Evolutionary conservation across 2,797 vertebrate species (phyloP), one percentile per base, ranked within the genome.

Genomic region (Periophthalmus magnuspinnatus): DNA sequence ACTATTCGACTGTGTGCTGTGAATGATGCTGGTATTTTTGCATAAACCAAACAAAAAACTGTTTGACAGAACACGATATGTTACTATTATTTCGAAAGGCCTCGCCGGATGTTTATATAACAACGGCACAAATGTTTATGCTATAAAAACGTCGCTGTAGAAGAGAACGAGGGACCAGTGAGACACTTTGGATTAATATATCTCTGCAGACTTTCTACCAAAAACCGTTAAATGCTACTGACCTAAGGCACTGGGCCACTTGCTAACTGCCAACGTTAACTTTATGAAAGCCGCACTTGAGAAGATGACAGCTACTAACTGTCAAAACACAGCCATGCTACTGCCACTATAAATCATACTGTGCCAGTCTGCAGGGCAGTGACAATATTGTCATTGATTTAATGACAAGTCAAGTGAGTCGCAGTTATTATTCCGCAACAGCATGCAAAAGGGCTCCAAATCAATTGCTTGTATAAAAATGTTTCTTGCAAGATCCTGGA

Each of bases 51-150:
- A 38, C 9, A 38, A 38, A 38, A 38, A 10, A 2, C 11, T 14
- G 11, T 14, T 17, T 6, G 17, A 19, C 47, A 50, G 5, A 52
- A 6, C 48, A n/a, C 5, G 16, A 6, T n/a, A 24, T 28, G 58
- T 33, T 21, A 2, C 3, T 61, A 6, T 81, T 75, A 71, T n/a
- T 84, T 79, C 76, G 73, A 84, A 81, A 50, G 8, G 1, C 1
- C 0, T 7, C 0, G 55, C 59, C 75, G 78, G 87, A 87, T 59
- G 13, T 41, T 6, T 57, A 13, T 32, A 16, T 16, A 28, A 32
- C 3, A 32, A 32, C 5, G 2, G 22, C 13, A 32, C 32, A 14
- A 17, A 6, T 7, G 2, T 57, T 13, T 11, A 55, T 5, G 3
- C 22, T 13, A 13, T 22, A 24, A 11, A 22, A 55, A 24, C 52